Evolutionary conservation across 2,888 invertebrate genomes (phyloP).

Genomic region (Steromphala cineraria): DNA sequence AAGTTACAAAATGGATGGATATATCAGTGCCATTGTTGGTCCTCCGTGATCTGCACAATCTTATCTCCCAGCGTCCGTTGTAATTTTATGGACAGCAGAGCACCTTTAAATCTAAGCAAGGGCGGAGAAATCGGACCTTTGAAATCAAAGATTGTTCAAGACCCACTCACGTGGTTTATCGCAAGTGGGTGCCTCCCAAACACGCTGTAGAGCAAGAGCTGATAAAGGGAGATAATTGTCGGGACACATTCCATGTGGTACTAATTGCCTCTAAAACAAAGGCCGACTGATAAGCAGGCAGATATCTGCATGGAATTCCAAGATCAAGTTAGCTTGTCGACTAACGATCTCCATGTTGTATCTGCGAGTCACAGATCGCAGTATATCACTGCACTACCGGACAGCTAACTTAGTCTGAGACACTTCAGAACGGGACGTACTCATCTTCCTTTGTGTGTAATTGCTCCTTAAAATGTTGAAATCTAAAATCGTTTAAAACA

Average conservation of each 20-base stretch:
- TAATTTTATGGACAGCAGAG: slow-evolving; percentile 6
- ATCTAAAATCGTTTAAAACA: too few species aligned
- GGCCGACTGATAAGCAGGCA: slow-evolving; percentile 21
- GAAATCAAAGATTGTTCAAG: slow-evolving; percentile 9
- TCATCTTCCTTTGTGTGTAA: too few species aligned
- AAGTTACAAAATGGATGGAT: background rate
- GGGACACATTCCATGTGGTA: slow-evolving; percentile 35
- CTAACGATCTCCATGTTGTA: background rate
- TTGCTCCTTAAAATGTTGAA: too few species aligned
- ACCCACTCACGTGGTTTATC: slow-evolving; percentile 8
- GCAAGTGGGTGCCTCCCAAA: slow-evolving; percentile 22
- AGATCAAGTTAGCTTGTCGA: slow-evolving; percentile 8
- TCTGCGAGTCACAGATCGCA: background rate
- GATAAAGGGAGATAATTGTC: slow-evolving; percentile 34
- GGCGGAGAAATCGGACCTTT: slow-evolving; percentile 7
- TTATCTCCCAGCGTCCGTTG: background rate
- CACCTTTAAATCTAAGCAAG: slow-evolving; percentile 3
- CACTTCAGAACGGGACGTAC: too few species aligned
- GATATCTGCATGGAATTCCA: background rate
- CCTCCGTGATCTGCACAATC: background rate
- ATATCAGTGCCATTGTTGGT: background rate
- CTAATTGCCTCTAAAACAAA: slow-evolving; percentile 39
- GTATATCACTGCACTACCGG: background rate
- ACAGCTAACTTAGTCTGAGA: too few species aligned
- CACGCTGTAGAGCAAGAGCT: slow-evolving; percentile 9